Base-by-base conservation (phyloP, 2,797 vertebrate species). In the Sphaeramia orbicularis region DNA sequence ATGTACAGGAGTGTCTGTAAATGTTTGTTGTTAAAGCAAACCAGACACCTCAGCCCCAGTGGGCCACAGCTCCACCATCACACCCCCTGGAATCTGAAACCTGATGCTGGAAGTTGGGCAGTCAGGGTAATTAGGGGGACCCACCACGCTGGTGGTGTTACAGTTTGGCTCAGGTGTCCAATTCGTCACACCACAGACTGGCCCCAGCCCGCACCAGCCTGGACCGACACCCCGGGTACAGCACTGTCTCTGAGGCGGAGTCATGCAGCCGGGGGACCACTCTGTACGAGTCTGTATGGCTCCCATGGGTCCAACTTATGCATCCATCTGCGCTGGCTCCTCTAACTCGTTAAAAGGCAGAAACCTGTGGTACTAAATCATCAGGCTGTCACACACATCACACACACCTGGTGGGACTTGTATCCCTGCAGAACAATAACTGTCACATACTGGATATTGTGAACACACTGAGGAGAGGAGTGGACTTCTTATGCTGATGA, bases 81-180 rank as follows among this genome's bases (percentile, higher is more conserved):
- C 80, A 70, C 56, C 41, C 68, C 53, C 65, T 70, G 82, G 91
- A 93, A 91, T 91, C 77, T 76, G 91, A 90, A 91, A 93, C 73
- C 58, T 0, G 79, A 92, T 32, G 54, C 89, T 88, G 70, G 70
- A 81, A 81, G 88, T 89, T 78, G 82, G 84, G 79, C 72, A 84
- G 84, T 67, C 80, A 70, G 80, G 73, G 79, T 84, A 88, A 91
- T 92, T 86, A 86, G 84, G 79, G 76, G 81, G 83, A 86, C 88
- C 83, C 79, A 81, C 86, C 83, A 83, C 69, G 70, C 81, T 73
- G 85, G 78, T 48, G 64, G 70, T 87, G 90, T 91, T 91, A 93
- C 91, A 93, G 81, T 92, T 85, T 77, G 86, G 85, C 88, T 93
- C 89, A 89, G 83, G 87, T 93, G 91, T 91, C 87, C 79, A 78